Evolutionary conservation across 2,888 invertebrate species (phyloP), one percentile per base, ranked within the genome.

Genomic region (Schrankia costaestrigalis): DNA sequence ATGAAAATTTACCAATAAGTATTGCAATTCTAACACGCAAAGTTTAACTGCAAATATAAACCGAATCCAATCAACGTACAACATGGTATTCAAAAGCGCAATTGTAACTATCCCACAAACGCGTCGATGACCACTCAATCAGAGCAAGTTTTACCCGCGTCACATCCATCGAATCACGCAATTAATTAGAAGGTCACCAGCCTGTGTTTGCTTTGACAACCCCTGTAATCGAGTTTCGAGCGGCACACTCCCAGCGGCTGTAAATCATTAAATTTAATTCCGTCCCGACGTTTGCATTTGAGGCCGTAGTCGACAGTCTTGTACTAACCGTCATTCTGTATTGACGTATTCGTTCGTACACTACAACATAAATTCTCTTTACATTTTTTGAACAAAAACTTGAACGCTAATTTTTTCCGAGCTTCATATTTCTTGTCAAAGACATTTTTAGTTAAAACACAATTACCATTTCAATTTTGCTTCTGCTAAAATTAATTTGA

Each of bases 211-310:
- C 67, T 69, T 69, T 70, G 71, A 71, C 73, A 72, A 71, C 71
- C 59, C 52, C 56, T 56, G 58, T 66, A 66, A 68, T 63, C 60
- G 56, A 63, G 68, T 75, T 74, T 50, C 55, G 60, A 56, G 53
- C 56, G 52, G 46, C 39, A 44, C 32, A 31, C 42, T 54, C 53
- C 52, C 53, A 46, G 31, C 32, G 55, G 52, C 57, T 65, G 64
- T 71, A 71, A 77, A 75, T 76, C 70, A 72, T 71, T 71, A 69
- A 73, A 72, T 75, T 71, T 67, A 65, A 71, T 73, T 75, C 63
- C 56, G 42, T 45, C 18, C 35, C 56, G 53, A 57, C 64, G 63
- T 68, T 66, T 66, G 59, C 61, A 56, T 63, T 65, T 46, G 41
- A 47, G 49, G 46, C 48, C n/a, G n/a, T n/a, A n/a, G n/a, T n/a